Percentiles rank a stretch among this genome's conserved stretches.
Conservation (phyloP, 2,113 vertebrate genomes). For the Paramormyrops kingsleyae region DNA sequence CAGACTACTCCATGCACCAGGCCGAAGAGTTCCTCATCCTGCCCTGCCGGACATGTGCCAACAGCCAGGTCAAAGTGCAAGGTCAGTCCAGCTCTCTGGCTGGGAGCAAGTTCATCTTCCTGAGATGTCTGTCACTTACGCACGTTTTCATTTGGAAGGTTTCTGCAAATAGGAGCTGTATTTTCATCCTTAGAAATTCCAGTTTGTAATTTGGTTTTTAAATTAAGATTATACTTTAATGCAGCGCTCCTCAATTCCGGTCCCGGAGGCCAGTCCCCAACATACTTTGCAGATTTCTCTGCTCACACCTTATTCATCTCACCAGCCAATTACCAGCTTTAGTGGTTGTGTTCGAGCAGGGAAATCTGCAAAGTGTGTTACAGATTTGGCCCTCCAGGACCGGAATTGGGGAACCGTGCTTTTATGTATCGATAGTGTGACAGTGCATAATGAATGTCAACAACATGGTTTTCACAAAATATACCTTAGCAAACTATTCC, state of each 20-base stretch:
- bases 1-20: conserved; percentile 80
- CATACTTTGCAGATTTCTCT: neutral
- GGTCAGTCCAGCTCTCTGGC: conserved; percentile 58
- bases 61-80: conserved; percentile 78
- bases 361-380: too few relatives aligned
- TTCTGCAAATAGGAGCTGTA: neutral
- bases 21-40: conserved; percentile 70
- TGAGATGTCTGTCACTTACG: neutral
- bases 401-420: neutral
- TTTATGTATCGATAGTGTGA: neutral
- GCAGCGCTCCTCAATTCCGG: neutral
- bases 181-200: neutral
- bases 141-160: neutral
- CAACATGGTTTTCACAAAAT: neutral
- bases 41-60: conserved; percentile 58
- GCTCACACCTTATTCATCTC: neutral
- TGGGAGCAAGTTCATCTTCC: neutral
- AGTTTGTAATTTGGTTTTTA: neutral
- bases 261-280: neutral
- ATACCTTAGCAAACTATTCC: neutral
- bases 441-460: neutral
- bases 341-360: too few relatives aligned
- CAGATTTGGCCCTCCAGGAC: too few relatives aligned
- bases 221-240: neutral
- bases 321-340: neutral